Evolutionary conservation across 2,797 vertebrate species (phyloP), one percentile per base, ranked within the genome.

Genomic region (Rousettus madagascariensis): DNA sequence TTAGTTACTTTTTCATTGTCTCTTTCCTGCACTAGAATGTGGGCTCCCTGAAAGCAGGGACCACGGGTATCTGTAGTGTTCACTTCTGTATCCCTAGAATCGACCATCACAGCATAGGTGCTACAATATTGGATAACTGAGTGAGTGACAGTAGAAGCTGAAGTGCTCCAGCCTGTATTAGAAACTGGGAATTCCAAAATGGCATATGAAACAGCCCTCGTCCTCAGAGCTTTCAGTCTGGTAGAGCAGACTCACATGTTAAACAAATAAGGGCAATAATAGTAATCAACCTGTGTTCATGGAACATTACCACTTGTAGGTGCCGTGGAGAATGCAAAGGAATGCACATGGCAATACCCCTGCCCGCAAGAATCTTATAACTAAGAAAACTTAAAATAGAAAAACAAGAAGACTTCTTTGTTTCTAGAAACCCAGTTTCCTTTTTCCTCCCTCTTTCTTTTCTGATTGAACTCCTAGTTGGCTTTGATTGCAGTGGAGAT

Each of bases 21-120:
- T 87, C 17, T 92, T 72, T 90, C 46, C 63, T 49, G 61, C n/a
- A 33, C 8, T 82, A 71, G 74, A 89, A 89, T 51, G 74, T 95
- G 71, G 92, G 55, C n/a, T 90, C 59, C 38, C 89, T 61, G 26
- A 55, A 68, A 88, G 43, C 41, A 95, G n/a, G 28, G 74, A 72
- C 83, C 1, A 0, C 33, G 20, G 66, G 5, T 75, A 1, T 91
- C 53, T 69, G 4, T 72, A 68, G 61, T 57, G 41, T 13, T 69
- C 59, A 28, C 43, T 84, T 63, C 38, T 75, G 26, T 84, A 30
- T 74, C 51, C 36, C 38, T 28, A 77, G 22, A 80, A 66, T 46
- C 16, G 63, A 19, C 61, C 59, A 28, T 69, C 28, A 6, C 9
- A 65, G 69, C 41, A 61, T 12, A 41, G 82, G 19, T n/a, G 2